Evolutionary conservation across 2,797 vertebrate genomes (phyloP), one percentile per base, ranked within the genome.

Genomic region (Syndactyla subalaris): DNA sequence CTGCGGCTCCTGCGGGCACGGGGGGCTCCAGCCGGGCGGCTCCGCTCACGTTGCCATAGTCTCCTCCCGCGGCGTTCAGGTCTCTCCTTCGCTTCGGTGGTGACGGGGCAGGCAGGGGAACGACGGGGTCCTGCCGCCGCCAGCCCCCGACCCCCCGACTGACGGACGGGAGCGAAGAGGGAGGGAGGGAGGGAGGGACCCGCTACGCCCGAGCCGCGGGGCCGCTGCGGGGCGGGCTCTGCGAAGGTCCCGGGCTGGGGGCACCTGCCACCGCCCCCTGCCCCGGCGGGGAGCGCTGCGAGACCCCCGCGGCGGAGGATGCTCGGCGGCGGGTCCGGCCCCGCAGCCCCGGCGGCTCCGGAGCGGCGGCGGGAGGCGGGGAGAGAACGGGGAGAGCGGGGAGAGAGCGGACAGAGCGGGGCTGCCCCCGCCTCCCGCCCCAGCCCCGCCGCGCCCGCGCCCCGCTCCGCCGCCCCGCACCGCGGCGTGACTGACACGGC

Each of bases 201-300:
- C 59, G n/a, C 92, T 71, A n/a, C 67, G 18, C 34, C 75, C 38
- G 46, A 57, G 62, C 71, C 32, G 24, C 58, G 46, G 46, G 63
- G 29, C 29, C 36, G 51, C 91, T 15, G 54, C 41, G 9, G 41
- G n/a, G 20, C 22, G 41, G 70, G 30, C 30, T 73, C 65, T 93
- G 13, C 41, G 49, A 54, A 9, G 12, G 49, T 70, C 21, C 27
- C 34, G 38, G 20, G 38, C 55, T 73, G 70, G 68, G 72, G 88
- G 82, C 95, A 96, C 92, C 96, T 96, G 96, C 93, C 75, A 71
- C 71, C 30, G 22, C 45, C 89, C 77, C 30, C 71, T 61, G 71
- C n/a, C 57, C 46, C 81, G 23, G 62, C 46, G 75, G 59, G 67
- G 16, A 84, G 70, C 34, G 58, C 79, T 36, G 39, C 70, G 48